Percentiles rank a stretch among this genome's conserved stretches.
Conservation (phyloP, 2,113 vertebrate species). For the human (Homo sapiens) region DNA sequence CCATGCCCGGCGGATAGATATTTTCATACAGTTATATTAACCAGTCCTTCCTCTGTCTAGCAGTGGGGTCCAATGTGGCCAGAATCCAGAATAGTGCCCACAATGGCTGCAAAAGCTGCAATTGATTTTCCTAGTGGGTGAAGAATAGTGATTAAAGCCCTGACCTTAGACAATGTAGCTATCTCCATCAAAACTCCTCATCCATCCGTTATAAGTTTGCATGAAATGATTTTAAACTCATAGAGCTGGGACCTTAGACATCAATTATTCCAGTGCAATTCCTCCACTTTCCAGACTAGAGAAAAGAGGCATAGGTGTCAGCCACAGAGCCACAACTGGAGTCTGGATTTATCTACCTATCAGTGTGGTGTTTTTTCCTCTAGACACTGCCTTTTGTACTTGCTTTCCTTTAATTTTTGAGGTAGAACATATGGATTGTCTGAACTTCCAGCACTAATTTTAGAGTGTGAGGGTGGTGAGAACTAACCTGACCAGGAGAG, state of each 20-base stretch:
- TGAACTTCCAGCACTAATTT: background rate
- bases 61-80: background rate
- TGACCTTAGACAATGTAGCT: background rate
- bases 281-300: background rate
- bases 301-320: background rate
- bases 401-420: background rate
- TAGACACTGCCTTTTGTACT: background rate
- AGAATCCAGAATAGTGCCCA: background rate
- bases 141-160: background rate
- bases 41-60: background rate
- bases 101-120: background rate
- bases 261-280: background rate
- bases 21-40: background rate
- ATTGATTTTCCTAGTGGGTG: background rate
- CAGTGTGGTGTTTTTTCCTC: background rate
- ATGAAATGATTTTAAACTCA: background rate
- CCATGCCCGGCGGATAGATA: background rate
- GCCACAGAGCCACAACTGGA: background rate
- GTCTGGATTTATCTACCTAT: background rate
- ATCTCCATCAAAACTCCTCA: background rate
- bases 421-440: background rate
- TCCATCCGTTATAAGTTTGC: background rate
- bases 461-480: background rate
- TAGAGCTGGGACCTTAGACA: background rate
- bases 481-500: background rate